These are phyloP conservation scores for Ceryle rudis DNA, from an alignment of 2,797 vertebrate genomes.

Conservation along the genomic window DNA sequence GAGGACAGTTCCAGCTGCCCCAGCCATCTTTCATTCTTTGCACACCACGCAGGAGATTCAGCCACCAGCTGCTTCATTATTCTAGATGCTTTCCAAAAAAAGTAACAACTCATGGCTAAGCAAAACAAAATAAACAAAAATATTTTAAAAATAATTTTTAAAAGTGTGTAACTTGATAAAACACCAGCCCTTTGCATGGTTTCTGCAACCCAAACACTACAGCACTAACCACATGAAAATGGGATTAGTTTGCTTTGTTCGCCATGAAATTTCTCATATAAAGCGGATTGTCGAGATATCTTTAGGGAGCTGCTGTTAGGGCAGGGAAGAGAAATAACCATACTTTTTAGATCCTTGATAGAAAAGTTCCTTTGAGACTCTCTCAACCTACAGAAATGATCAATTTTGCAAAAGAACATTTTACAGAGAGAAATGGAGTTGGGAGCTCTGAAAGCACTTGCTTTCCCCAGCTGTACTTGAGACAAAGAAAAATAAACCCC, in stretches of 20 bases:
- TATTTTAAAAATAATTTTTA: neutral
- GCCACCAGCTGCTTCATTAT: neutral
- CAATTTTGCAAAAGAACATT: constrained; percentile 39
- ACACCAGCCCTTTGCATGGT: neutral
- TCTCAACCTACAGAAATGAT: constrained; percentile 37
- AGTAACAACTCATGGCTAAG: neutral
- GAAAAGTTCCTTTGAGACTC: constrained; percentile 51
- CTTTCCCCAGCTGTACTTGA: neutral
- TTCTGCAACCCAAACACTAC: neutral
- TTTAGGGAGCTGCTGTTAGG: neutral
- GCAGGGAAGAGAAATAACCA: neutral
- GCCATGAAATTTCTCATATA: neutral
- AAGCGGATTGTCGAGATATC: neutral
- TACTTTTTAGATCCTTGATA: constrained; percentile 1
- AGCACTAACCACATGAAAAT: neutral
- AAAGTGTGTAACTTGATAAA: neutral
- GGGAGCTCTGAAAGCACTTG: neutral
- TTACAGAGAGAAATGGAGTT: neutral
- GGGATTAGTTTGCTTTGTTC: neutral
- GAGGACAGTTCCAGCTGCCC: neutral
- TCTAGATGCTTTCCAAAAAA: neutral
- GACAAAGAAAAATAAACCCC: neutral
- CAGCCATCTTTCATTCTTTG: neutral
- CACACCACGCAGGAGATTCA: neutral
- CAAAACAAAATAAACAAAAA: neutral